Conservation (phyloP, 2,888 invertebrate genomes). For the Clunio marinus region DNA sequence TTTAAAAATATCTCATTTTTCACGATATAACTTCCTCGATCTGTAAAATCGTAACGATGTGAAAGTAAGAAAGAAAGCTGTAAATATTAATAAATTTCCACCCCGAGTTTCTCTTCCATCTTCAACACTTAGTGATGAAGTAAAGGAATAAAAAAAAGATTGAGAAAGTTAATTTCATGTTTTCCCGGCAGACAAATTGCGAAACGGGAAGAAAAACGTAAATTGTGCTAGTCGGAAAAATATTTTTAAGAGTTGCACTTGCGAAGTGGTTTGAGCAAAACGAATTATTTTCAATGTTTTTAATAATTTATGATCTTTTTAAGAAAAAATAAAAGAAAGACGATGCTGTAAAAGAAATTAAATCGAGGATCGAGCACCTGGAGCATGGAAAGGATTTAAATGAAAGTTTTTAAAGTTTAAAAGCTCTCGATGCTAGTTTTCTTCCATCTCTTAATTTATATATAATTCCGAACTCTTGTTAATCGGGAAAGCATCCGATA, state of each 20-base stretch:
- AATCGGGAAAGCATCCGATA: not conserved
- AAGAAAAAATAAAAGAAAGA: too few species aligned
- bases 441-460: too few species aligned
- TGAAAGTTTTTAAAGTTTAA: too few species aligned
- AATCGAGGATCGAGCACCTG: not conserved
- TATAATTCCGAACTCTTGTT: too few species aligned
- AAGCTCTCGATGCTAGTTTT: too few species aligned
- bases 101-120: not conserved
- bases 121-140: not conserved
- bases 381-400: not conserved
- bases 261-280: too few species aligned
- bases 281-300: not conserved
- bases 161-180: not conserved
- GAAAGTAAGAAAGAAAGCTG: not conserved
- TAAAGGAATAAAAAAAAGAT: not conserved
- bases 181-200: conserved; percentile 5
- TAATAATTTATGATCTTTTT: not conserved
- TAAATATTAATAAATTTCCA: conserved; percentile 8
- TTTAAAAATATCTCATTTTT: not conserved
- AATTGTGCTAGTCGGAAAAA: conserved; percentile 26
- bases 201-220: not conserved
- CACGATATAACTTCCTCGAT: not conserved
- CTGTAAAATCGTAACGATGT: not conserved
- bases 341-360: too few species aligned
- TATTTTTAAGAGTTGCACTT: not conserved